Evolutionary conservation across 2,113 vertebrate species (phyloP), one percentile per base, ranked within the genome.

Genomic region (Rutilus rutilus): DNA sequence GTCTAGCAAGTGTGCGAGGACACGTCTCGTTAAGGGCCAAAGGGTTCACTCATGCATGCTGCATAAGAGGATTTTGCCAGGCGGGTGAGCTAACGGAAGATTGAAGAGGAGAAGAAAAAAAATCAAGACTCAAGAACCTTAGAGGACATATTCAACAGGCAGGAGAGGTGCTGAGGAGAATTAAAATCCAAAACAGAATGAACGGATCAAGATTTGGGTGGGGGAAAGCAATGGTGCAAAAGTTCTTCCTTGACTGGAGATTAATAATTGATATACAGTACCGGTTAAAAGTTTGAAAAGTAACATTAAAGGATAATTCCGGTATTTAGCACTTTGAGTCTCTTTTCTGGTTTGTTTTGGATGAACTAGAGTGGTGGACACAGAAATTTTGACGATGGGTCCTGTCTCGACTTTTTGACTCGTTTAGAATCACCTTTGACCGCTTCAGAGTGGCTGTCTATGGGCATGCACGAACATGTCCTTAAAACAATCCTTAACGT

Each of bases 1-100:
- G 85, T 90, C 88, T 90, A 90, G 89, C 81, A 62, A 83, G 59
- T 81, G 87, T 86, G 92, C 86, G 71, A 87, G 75, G 80, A 90
- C 90, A 89, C 62, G 78, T 87, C 88, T 86, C 78, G 85, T 85
- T 90, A 85, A 88, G 60, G 73, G 77, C 67, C 84, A 91, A 91
- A 89, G 77, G 27, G 82, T 74, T 85, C n/a, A 30, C n/a, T 82
- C 82, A 82, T 86, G 47, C 45, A 85, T 85, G 83, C 39, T 85
- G 64, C 57, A 77, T 76, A 84, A 80, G 52, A 74, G 77, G 52
- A 60, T 27, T 73, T 67, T 54, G 86, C 64, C 77, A 54, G n/a
- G n/a, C 54, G 57, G 64, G 69, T 59, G 67, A 86, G 65, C 69
- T 27, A 78, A 27, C 54, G 23, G 74, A 77, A 59, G 59, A 76